phyloP scores from a whole-genome alignment of 1,140 invertebrate species.

The Heliconius hermathena region DNA sequence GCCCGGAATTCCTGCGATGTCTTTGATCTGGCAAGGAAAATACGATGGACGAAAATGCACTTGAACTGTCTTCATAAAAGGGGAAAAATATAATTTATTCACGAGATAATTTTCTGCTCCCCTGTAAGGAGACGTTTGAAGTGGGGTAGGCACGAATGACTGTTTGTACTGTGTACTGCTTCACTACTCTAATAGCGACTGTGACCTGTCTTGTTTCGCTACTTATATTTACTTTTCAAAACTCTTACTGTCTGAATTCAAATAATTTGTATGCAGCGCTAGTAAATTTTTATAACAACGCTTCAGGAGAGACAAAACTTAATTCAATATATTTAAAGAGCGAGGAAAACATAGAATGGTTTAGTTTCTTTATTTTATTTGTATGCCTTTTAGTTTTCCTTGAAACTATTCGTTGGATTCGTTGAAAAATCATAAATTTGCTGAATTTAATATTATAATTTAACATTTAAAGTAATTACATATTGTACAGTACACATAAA shows the following conservation, averaged over 20 bases:
- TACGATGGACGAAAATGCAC: conserved; percentile 79
- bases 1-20: conserved; percentile 67
- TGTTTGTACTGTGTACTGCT: conserved; percentile 61
- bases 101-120: conserved; percentile 80
- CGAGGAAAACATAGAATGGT: background rate
- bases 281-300: conserved; percentile 29
- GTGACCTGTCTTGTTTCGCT: conserved; percentile 46
- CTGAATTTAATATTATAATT: too few species aligned
- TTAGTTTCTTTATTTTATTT: background rate
- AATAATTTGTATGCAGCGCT: conserved; percentile 33
- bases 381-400: background rate
- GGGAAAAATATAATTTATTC: conserved; percentile 81
- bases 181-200: conserved; percentile 51
- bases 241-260: conserved; percentile 26
- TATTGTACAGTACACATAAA: too few species aligned
- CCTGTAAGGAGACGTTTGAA: conserved; percentile 71
- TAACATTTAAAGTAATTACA: too few species aligned
- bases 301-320: conserved; percentile 1
- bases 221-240: conserved; percentile 46
- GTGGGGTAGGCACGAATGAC: conserved; percentile 65
- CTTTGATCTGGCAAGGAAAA: conserved; percentile 77
- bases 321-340: conserved; percentile 21
- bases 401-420: too few species aligned
- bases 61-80: conserved; percentile 79
- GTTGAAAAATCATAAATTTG: too few species aligned